Evolutionary conservation across 1,140 invertebrate genomes (phyloP).

Genomic region (Listronotus bonariensis): DNA sequence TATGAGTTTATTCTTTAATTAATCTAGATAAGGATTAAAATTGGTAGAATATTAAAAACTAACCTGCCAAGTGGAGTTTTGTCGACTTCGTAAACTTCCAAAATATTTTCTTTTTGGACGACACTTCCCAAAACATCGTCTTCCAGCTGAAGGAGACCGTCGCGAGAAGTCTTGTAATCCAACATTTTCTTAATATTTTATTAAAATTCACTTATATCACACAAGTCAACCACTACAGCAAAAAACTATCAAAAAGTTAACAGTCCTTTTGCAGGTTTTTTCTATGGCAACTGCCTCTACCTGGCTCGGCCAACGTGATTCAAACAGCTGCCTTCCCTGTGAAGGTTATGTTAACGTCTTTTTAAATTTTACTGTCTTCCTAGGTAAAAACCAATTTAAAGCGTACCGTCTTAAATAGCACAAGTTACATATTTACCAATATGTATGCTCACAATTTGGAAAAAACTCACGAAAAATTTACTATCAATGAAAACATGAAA

Average conservation of each 20-base stretch:
- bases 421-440: conserved; percentile 32
- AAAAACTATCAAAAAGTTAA: conserved; percentile 23
- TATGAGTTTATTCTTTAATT: too few species aligned
- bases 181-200: conserved; percentile 37
- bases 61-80: conserved; percentile 73
- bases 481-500: conserved; percentile 39
- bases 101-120: conserved; percentile 66
- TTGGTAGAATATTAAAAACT: conserved; percentile 18
- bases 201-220: conserved; percentile 3
- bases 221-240: conserved; percentile 11
- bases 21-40: background rate
- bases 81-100: conserved; percentile 69
- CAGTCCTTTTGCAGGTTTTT: conserved; percentile 8
- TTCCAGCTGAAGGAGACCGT: conserved; percentile 67
- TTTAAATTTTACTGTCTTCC: conserved; percentile 19
- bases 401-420: conserved; percentile 8
- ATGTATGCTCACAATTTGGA: conserved; percentile 16
- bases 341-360: conserved; percentile 36
- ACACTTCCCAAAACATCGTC: conserved; percentile 63
- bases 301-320: conserved; percentile 15
- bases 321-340: conserved; percentile 36
- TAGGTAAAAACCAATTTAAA: background rate
- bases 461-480: conserved; percentile 23
- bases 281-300: conserved; percentile 22
- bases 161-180: conserved; percentile 47